phyloP scores from a whole-genome alignment of 2,113 vertebrate species.

The Eudyptes chrysolophus region DNA sequence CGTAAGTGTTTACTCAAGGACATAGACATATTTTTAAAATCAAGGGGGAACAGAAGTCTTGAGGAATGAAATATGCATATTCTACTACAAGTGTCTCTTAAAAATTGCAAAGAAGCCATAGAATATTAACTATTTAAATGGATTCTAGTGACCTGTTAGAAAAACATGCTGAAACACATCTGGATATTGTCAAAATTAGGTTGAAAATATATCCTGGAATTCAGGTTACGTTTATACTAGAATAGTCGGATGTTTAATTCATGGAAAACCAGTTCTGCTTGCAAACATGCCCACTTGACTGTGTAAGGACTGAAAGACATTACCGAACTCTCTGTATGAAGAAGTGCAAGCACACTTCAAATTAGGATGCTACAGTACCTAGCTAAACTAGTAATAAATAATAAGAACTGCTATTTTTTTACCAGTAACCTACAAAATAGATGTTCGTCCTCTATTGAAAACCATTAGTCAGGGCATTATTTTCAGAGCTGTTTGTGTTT shows the following conservation, averaged over 20 bases:
- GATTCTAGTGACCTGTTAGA: neutral
- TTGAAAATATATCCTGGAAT: neutral
- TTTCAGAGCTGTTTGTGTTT: neutral
- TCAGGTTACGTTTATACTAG: neutral
- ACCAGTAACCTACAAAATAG: neutral
- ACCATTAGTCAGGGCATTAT: neutral
- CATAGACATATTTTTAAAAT: neutral
- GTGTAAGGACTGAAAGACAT: neutral
- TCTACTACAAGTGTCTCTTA: neutral
- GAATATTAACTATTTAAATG: slow-evolving; percentile 23
- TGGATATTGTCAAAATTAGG: neutral
- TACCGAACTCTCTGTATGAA: neutral
- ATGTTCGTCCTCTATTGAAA: neutral
- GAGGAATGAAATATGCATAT: slow-evolving; percentile 14
- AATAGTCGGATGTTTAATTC: neutral
- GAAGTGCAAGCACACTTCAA: neutral
- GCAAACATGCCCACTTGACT: neutral
- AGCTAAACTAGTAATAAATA: neutral
- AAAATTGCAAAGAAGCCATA: neutral
- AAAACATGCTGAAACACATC: neutral
- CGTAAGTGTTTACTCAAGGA: slow-evolving; percentile 21
- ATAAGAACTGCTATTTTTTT: neutral
- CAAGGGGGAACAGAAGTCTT: neutral
- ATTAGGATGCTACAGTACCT: neutral
- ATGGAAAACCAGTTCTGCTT: neutral